Evolutionary conservation across 2,888 invertebrate species (phyloP).

Genomic region (Esperia sulphurella): DNA sequence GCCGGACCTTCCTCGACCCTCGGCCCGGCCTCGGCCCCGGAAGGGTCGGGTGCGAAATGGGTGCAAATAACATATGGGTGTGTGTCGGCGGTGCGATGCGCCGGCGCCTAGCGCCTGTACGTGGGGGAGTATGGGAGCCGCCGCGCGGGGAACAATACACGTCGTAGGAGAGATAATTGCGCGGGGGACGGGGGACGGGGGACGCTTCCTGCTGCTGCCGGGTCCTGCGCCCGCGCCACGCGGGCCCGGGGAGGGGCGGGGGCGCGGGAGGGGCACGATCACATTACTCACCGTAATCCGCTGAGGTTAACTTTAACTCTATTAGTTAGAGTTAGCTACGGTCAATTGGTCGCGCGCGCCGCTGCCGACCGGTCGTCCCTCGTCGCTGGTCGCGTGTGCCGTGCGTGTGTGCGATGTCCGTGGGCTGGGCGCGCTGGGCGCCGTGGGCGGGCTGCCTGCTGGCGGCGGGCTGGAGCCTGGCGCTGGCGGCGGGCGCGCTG

Average conservation of each 20-base stretch:
- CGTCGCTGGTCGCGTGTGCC: neutral
- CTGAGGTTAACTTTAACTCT: slow-evolving; percentile 14
- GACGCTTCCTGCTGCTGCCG: slow-evolving; percentile 4
- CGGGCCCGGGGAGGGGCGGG: slow-evolving; percentile 9
- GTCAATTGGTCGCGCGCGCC: neutral
- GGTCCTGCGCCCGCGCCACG: slow-evolving; percentile 6
- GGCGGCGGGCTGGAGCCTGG: slow-evolving; percentile 5
- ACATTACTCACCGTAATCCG: too few relatives aligned
- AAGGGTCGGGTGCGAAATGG: too few relatives aligned
- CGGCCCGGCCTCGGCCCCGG: too few relatives aligned
- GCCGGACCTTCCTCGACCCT: too few relatives aligned
- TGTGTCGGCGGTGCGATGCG: too few relatives aligned
- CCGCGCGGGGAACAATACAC: too few relatives aligned
- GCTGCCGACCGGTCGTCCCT: slow-evolving; percentile 11
- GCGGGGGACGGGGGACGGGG: neutral
- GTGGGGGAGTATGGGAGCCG: neutral
- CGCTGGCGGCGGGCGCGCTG: slow-evolving; percentile 31
- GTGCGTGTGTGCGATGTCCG: neutral
- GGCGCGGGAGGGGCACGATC: slow-evolving; percentile 3
- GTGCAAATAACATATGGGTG: too few relatives aligned
- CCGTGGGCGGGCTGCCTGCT: slow-evolving; percentile 6
- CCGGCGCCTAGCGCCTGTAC: neutral
- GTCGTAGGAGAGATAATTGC: slow-evolving; percentile 8
- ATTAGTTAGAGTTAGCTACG: slow-evolving; percentile 5
- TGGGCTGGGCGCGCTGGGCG: slow-evolving; percentile 3